These are phyloP conservation scores for Syngnathus rostellatus DNA, from an alignment of 2,797 vertebrate genomes.

Conservation along the genomic window DNA sequence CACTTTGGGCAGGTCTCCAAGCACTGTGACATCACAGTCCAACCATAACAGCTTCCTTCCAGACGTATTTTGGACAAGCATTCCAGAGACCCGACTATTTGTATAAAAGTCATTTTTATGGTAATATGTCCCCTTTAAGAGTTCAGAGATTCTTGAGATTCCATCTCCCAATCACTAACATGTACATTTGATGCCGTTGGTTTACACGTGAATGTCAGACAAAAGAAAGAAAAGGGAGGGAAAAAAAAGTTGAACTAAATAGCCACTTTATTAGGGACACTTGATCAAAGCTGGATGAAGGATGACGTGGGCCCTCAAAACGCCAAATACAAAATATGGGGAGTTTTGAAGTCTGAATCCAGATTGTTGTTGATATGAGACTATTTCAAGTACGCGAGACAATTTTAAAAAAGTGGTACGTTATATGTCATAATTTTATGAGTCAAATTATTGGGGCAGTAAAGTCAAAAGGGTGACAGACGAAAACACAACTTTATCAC, in stretches of 20 bases:
- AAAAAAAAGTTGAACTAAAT: not conserved
- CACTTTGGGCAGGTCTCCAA: not conserved
- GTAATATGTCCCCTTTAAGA: not conserved
- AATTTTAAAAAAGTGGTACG: not conserved
- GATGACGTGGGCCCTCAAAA: not conserved
- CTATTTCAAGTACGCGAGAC: not conserved
- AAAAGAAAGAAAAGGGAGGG: not conserved
- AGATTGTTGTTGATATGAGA: not conserved
- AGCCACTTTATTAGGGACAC: constrained; percentile 5
- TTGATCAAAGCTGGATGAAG: not conserved
- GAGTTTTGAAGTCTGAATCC: not conserved
- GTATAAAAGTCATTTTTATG: not conserved
- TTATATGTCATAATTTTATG: not conserved
- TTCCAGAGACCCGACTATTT: too few relatives aligned
- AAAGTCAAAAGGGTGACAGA: not conserved
- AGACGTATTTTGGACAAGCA: too few relatives aligned
- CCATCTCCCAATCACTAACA: constrained; percentile 7
- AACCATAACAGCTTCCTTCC: too few relatives aligned
- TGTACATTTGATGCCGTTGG: constrained; percentile 24
- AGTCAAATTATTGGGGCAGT: not conserved
- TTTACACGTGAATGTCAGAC: not conserved
- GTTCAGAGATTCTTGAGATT: constrained; percentile 27
- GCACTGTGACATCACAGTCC: not conserved
- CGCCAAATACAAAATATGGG: not conserved
- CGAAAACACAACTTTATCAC: too few relatives aligned